A percentile compares a stretch with the other conserved stretches of the same genome.
These are phyloP conservation scores for Drosophila atroscutellata DNA, from an alignment of 2,888 invertebrate genomes.

Conservation along the genomic window DNA sequence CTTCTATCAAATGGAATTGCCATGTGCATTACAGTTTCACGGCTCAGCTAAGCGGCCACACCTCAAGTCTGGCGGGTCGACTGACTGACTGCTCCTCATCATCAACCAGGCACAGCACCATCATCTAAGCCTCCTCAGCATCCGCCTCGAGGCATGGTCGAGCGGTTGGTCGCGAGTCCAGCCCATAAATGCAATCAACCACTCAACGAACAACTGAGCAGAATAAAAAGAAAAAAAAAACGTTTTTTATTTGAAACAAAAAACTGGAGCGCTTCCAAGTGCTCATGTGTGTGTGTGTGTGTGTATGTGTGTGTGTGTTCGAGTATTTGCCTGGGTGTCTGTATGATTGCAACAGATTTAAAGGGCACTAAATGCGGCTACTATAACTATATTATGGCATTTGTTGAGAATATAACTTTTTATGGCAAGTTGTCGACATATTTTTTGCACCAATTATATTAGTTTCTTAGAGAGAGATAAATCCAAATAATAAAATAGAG, in stretches of 20 bases:
- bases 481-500: no score
- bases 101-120: constrained; percentile 16
- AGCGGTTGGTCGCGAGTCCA: constrained; percentile 45
- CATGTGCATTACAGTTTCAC: constrained; percentile 74
- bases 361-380: neutral
- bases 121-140: constrained; percentile 39
- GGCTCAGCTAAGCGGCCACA: constrained; percentile 75
- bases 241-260: constrained; percentile 50
- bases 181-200: constrained; percentile 77
- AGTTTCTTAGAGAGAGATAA: neutral
- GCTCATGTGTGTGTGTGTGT: constrained; percentile 23
- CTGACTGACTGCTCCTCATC: constrained; percentile 3
- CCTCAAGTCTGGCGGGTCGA: constrained; percentile 40
- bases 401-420: neutral
- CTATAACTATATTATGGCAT: neutral
- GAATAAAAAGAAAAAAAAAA: constrained; percentile 25
- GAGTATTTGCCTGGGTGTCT: constrained; percentile 59
- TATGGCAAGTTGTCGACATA: no score
- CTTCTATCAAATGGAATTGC: constrained; percentile 68
- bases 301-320: neutral
- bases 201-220: constrained; percentile 60
- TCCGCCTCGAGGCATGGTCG: constrained; percentile 47
- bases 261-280: constrained; percentile 40
- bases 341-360: constrained; percentile 66
- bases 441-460: neutral